Percentiles rank a stretch among this genome's conserved stretches.
phyloP scores from a whole-genome alignment of 2,888 invertebrate genomes.

The Saturnia japonica region DNA sequence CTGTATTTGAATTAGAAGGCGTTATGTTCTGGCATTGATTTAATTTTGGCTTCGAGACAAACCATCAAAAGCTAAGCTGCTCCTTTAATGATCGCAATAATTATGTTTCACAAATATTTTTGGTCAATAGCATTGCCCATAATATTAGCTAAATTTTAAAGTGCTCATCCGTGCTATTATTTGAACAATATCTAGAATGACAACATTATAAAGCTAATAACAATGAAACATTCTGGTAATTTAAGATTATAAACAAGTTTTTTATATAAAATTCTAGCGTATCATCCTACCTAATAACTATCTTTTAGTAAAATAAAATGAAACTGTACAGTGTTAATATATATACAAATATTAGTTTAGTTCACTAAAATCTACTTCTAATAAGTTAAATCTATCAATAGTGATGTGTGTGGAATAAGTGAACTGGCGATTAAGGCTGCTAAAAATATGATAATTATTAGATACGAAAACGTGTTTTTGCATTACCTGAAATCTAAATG shows the following conservation, averaged over 20 bases:
- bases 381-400: not conserved
- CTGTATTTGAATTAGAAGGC: not conserved
- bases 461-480: constrained; percentile 16
- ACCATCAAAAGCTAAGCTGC: constrained; percentile 22
- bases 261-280: not conserved
- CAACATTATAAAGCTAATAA: not conserved
- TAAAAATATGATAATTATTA: not conserved
- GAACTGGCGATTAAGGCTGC: constrained; percentile 12
- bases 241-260: not conserved
- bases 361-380: constrained; percentile 27
- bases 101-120: not conserved
- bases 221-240: not conserved
- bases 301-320: constrained; percentile 17
- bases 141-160: not conserved
- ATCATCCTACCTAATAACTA: not conserved
- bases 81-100: constrained; percentile 9
- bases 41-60: not conserved
- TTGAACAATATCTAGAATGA: not conserved
- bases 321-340: constrained; percentile 35
- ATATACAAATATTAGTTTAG: constrained; percentile 33
- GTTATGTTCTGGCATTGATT: constrained; percentile 1
- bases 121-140: not conserved
- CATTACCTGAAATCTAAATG: constrained; percentile 18
- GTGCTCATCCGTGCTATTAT: not conserved
- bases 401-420: constrained; percentile 4